A percentile compares a stretch with the other conserved stretches of the same genome.
Conservation (phyloP, 2,888 invertebrate species). For the Plusia festucae region DNA sequence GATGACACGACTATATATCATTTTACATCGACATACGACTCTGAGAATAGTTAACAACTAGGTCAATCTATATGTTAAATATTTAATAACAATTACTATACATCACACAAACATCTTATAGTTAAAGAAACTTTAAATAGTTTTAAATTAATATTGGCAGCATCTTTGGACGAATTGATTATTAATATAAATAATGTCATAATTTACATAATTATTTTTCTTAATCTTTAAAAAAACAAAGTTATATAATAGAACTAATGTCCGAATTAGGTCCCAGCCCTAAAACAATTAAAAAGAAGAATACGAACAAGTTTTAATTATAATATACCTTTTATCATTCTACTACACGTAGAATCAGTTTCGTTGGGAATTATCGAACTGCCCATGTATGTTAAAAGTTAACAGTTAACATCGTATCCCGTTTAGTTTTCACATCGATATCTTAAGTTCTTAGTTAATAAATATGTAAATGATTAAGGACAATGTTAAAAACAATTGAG, state of each 20-base stretch:
- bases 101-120: not conserved
- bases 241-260: not conserved
- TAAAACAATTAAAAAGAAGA: not conserved
- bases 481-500: not conserved
- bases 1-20: not conserved
- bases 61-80: not conserved
- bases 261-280: slow-evolving; percentile 6
- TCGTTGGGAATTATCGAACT: no score
- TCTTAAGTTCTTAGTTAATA: no score
- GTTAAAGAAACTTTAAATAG: not conserved
- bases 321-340: no score
- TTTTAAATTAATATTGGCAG: slow-evolving; percentile 55
- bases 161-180: slow-evolving; percentile 60
- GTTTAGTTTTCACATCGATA: not conserved
- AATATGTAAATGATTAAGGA: no score
- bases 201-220: not conserved
- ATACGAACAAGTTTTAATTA: no score
- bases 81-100: not conserved
- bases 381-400: not conserved
- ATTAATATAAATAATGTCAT: slow-evolving; percentile 11
- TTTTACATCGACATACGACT: not conserved
- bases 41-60: not conserved
- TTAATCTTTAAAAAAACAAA: not conserved
- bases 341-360: no score
- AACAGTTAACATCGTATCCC: not conserved